Evolutionary conservation across 1,140 invertebrate genomes (phyloP), one percentile per base, ranked within the genome.

Genomic region (Thaumatotibia leucotreta): DNA sequence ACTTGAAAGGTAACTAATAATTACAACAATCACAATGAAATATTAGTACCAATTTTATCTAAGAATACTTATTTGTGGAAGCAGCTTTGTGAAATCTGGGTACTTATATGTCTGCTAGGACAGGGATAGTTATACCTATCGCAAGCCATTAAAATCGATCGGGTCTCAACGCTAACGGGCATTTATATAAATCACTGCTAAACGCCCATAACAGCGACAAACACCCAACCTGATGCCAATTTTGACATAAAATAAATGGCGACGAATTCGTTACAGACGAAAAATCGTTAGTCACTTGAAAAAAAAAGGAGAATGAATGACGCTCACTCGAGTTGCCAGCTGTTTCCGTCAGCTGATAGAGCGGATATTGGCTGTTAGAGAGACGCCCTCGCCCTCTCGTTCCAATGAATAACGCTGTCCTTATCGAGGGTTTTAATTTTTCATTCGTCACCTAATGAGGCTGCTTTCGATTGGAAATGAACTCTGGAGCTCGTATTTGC

Each of bases 341-440:
- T 80, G 77, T 74, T 77, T 80, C 77, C 77, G 75, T 65, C 69
- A 79, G 77, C 77, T 79, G 75, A 77, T 77, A 72, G 77, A 75
- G 68, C 72, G 77, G 77, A 80, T 80, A 80, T 80, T 80, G 77
- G 75, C 77, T 74, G 75, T 80, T 80, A 77, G 69, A 72, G 71
- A 74, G 70, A 72, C 67, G 33, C 20, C 45, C 63, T 65, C 39
- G 10, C 65, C 29, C 20, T 79, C 77, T 67, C 69, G 63, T 67
- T 76, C 67, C 10, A 69, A 39, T 71, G 20, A 22, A 33, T 62
- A 31, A 61, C 22, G 49, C 64, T 49, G 67, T 70, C 66, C 69
- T 68, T 68, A 3, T 72, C 67, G 67, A 27, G 61, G 69, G 67
- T 76, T 74, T 77, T 76, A 79, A 75, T 77, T 73, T 74, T 77